Evolutionary conservation across 2,797 vertebrate genomes (phyloP), one percentile per base, ranked within the genome.

Genomic region (Melanotaenia nigrans): DNA sequence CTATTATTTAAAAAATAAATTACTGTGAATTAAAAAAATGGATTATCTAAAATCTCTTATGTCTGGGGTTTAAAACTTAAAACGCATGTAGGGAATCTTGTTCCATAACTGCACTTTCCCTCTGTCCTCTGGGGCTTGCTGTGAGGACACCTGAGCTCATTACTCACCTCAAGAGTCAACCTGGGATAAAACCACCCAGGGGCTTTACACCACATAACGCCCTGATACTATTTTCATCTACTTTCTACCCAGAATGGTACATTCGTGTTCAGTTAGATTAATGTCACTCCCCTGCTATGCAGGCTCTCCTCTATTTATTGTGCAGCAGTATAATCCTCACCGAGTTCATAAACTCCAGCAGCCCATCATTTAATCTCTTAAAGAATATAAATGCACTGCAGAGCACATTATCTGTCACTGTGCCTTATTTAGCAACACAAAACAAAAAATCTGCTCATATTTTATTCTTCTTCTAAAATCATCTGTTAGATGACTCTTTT

Each of bases 141-240:
- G 32, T 53, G 47, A 56, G 25, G 51, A 76, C 78, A 86, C 76
- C 77, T 77, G 78, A 77, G 77, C 66, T 61, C 74, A 64, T 16
- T 22, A 30, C 40, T 71, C 74, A 61, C 73, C 53, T 57, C 51
- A 45, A 1, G 6, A 68, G 51, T 83, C 68, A 84, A 28, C 22
- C 30, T 64, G 68, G 76, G 74, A 73, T 65, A 80, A 65, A 78
- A 38, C 56, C 28, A 12, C 25, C 40, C 25, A 0, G 56, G 78
- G 65, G 63, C 47, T 78, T 76, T 78, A 68, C 70, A 49, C 56
- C 59, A 62, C 45, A 38, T 56, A 78, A 78, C 32, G 2, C 12
- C 16, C 33, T 54, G 51, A 49, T 65, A 24, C 78, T 78, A 71
- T 86, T 89, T 85, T 62, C 73, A 86, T 84, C 79, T 33, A 18